Evolutionary conservation across 2,113 vertebrate species (phyloP).

Genomic region (Lepus timidus): DNA sequence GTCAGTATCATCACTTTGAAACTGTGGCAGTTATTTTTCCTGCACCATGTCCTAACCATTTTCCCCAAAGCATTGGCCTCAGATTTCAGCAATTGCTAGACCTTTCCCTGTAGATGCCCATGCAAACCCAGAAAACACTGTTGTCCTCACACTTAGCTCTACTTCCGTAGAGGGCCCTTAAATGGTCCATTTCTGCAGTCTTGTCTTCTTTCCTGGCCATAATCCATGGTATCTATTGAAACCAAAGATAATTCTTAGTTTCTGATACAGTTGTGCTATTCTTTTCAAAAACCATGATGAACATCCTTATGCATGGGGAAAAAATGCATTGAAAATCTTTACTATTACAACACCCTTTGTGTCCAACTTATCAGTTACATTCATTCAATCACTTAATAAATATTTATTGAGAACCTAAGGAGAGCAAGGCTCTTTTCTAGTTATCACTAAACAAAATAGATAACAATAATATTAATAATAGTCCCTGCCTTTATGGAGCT

Average conservation of each 20-base stretch:
- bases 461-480: neutral
- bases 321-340: neutral
- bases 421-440: neutral
- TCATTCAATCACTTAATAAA: neutral
- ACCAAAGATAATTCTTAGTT: neutral
- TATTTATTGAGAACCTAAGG: neutral
- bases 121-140: rapidly evolving
- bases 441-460: neutral
- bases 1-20: no score
- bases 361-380: neutral
- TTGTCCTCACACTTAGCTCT: neutral
- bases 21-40: neutral
- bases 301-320: neutral
- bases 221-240: neutral
- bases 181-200: neutral
- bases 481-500: neutral
- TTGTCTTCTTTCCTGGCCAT: neutral
- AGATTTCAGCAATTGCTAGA: neutral
- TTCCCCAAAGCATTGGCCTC: no score
- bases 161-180: neutral
- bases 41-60: neutral
- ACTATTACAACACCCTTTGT: neutral
- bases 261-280: neutral
- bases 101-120: rapidly evolving
- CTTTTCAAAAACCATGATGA: neutral